phyloP scores from a whole-genome alignment of 2,797 vertebrate species.

The Garrulus glandarius region DNA sequence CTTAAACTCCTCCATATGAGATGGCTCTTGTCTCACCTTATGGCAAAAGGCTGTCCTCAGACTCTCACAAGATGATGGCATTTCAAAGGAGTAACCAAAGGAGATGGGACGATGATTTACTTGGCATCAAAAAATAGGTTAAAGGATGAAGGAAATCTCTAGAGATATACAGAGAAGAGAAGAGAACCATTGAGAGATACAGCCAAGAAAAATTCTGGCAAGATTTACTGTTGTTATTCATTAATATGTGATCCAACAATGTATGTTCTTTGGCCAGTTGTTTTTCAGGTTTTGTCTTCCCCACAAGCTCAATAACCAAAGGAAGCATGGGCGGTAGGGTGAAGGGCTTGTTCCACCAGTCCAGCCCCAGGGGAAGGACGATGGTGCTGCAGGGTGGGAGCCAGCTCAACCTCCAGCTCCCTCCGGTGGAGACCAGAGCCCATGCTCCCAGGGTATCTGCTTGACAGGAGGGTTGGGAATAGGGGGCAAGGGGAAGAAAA shows the following conservation, averaged over 20 bases:
- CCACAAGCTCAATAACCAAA: background rate
- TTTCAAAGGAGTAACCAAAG: background rate
- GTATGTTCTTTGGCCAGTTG: background rate
- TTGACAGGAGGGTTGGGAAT: background rate
- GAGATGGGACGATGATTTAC: background rate
- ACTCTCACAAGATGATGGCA: background rate
- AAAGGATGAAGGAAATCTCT: background rate
- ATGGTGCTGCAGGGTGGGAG: background rate
- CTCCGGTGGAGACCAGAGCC: background rate
- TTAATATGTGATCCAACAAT: background rate
- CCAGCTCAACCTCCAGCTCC: background rate
- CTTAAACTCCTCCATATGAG: accelerated
- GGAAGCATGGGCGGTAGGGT: accelerated
- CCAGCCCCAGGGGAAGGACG: accelerated
- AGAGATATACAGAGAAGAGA: background rate
- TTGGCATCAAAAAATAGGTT: background rate
- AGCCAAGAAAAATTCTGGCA: background rate
- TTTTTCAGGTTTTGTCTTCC: background rate
- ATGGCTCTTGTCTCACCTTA: background rate
- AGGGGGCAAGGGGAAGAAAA: background rate
- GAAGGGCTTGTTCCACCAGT: background rate
- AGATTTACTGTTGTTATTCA: background rate
- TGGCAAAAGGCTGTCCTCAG: background rate
- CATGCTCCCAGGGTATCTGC: accelerated
- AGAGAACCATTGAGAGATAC: background rate